Evolutionary conservation across 2,888 invertebrate species (phyloP).

Genomic region (Calephelis perditalis): DNA sequence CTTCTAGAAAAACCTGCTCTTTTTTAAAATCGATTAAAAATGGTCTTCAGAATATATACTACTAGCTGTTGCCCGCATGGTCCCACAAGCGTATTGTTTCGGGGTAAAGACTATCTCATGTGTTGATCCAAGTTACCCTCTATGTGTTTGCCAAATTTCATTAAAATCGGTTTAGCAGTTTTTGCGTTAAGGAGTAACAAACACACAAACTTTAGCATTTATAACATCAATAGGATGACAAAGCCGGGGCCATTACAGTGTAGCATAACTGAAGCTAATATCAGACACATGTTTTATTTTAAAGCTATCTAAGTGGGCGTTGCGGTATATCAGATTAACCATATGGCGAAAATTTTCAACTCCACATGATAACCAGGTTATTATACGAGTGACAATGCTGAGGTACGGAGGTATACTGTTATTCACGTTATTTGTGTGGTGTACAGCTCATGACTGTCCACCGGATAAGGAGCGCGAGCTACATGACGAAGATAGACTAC

Average conservation of each 20-base stretch:
- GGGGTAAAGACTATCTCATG: no score
- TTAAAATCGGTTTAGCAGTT: no score
- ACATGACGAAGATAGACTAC: slow-evolving; percentile 62
- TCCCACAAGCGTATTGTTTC: no score
- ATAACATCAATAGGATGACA: not conserved
- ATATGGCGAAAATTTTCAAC: slow-evolving; percentile 5
- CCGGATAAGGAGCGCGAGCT: slow-evolving; percentile 37
- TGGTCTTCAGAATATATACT: no score
- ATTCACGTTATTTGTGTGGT: not conserved
- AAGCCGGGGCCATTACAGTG: not conserved
- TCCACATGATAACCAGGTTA: slow-evolving; percentile 21
- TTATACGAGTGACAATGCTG: slow-evolving; percentile 39
- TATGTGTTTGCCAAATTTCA: no score
- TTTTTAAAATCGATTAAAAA: no score
- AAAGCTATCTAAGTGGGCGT: slow-evolving; percentile 47
- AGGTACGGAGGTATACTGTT: slow-evolving; percentile 28
- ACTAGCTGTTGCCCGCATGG: no score
- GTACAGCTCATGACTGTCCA: slow-evolving; percentile 39
- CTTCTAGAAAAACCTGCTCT: no score
- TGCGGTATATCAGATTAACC: slow-evolving; percentile 41
- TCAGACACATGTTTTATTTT: not conserved
- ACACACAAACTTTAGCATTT: no score
- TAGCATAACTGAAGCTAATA: not conserved
- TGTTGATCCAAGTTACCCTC: no score
- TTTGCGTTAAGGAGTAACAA: no score